Base-by-base conservation (phyloP, 2,113 vertebrate species). In the Herpetotheres cachinnans region DNA sequence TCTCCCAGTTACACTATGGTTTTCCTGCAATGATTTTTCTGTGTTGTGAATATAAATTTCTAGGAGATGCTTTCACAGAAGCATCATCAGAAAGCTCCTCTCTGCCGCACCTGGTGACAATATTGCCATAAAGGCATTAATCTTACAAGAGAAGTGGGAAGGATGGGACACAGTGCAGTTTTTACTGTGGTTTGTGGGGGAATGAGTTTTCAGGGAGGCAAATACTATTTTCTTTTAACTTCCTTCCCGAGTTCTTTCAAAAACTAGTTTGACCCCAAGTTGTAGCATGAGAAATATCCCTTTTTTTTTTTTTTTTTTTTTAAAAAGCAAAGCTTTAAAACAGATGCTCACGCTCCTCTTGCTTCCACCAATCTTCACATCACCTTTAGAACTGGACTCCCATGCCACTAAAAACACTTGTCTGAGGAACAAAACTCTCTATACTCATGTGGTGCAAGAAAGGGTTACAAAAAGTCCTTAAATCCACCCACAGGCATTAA, bases 111-210 rank as follows among this genome's bases (percentile, higher is more conserved):
- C 3, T 1, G 0, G 58, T 36, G 49, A 47, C 38, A n/a, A 11
- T 1, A 21, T 6, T 1, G 50, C 24, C 26, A 3, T 1, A 15
- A 47, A 47, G 52, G 5, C 20, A 47, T 50, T 4, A 4, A 49
- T 29, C 18, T 34, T 3, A 30, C 34, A 5, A 3, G 21, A 34
- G 8, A 44, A 40, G 8, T 3, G 9, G n/a, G 24, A 16, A 70
- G 13, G 12, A 11, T 4, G 24, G 49, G 27, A 40, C 40, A 11
- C 0, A 0, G 46, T 0, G 0, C 47, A 16, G 12, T 0, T 76
- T 76, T 73, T 56, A 24, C 65, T 19, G 36, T 19, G 15, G 3
- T n/a, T 26, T 38, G 30, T 49, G 36, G 8, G 16, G 25, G 73
- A 71, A 55, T 9, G 19, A 11, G 15, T 20, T 67, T 55, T 80